Evolutionary conservation across 1,140 invertebrate genomes (phyloP), one percentile per base, ranked within the genome.

Genomic region (Charaxes varanes): DNA sequence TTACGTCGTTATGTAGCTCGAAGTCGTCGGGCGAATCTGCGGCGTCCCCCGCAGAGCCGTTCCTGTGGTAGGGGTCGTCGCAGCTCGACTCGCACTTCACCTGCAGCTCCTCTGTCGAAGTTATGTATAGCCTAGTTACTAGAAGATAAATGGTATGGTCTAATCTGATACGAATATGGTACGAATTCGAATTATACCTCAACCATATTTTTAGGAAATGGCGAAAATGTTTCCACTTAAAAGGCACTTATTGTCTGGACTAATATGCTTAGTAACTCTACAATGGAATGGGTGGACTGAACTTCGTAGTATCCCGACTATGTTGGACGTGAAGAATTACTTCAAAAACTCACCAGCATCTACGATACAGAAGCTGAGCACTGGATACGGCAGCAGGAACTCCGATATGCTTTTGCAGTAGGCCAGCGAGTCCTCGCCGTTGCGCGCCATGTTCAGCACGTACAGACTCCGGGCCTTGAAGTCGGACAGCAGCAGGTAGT

Each of bases 401-500:
- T 96, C 93, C 0, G 94, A 92, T 26, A 96, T 86, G 12, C 90
- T 92, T 26, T 82, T 67, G 53, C 85, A 86, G 40, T 76, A 74
- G 0, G 84, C 73, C 33, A 50, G 46, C 0, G 40, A 49, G 22
- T 80, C 80, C 6, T 72, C 66, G 7, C 55, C 42, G 41, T 72
- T 71, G 0, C 65, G 40, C 3, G 69, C 62, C 38, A 96, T 84
- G 62, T 92, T 89, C 47, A 97, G 62, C 4, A 96, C 89, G 65
- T 95, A 96, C 2, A 96, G 73, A 10, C 91, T 88, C 43, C 90
- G 87, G 33, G 92, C 89, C 43, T 90, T 89, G 40, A 95, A 91
- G 77, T 97, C 94, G 0, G 94, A 93, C 6, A 98, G 81, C 3
- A 97, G 73, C 16, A 98, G 84, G 76, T 94, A 97, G 34, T 88